A percentile compares a stretch with the other conserved stretches of the same genome.
Conservation (phyloP, 2,113 vertebrate species). For the Anoura caudifer region DNA sequence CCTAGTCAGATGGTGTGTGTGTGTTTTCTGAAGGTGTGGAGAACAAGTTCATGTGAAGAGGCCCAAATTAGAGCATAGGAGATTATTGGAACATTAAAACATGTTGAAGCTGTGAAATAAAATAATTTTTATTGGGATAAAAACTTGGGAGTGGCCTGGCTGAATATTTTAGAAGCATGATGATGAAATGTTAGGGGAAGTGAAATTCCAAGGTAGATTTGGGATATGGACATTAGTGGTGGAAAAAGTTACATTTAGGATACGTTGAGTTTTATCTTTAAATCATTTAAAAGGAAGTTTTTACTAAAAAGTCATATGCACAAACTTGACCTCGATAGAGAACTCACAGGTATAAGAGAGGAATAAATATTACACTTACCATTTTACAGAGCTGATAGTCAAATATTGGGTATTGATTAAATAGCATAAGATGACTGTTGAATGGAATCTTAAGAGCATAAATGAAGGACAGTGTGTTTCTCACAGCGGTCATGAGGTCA, state of each 20-base stretch:
- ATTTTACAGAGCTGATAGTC: background rate
- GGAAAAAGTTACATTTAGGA: background rate
- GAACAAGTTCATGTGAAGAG: background rate
- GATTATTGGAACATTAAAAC: background rate
- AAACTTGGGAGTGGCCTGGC: background rate
- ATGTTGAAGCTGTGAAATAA: background rate
- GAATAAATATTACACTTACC: background rate
- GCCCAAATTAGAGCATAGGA: background rate
- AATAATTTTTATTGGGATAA: background rate
- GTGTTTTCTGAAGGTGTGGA: background rate
- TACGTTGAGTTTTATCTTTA: background rate
- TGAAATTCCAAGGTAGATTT: background rate
- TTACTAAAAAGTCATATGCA: background rate
- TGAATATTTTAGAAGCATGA: background rate
- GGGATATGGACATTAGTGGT: background rate
- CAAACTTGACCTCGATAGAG: background rate
- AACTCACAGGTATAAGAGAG: background rate
- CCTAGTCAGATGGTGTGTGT: background rate
- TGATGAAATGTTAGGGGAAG: background rate
- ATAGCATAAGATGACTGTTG: background rate
- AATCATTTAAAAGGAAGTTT: background rate
- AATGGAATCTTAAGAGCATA: background rate
- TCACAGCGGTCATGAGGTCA: background rate
- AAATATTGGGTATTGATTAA: background rate
- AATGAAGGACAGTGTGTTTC: background rate